Base-by-base conservation (phyloP, 2,113 vertebrate genomes). In the Spizaetus ornatus region DNA sequence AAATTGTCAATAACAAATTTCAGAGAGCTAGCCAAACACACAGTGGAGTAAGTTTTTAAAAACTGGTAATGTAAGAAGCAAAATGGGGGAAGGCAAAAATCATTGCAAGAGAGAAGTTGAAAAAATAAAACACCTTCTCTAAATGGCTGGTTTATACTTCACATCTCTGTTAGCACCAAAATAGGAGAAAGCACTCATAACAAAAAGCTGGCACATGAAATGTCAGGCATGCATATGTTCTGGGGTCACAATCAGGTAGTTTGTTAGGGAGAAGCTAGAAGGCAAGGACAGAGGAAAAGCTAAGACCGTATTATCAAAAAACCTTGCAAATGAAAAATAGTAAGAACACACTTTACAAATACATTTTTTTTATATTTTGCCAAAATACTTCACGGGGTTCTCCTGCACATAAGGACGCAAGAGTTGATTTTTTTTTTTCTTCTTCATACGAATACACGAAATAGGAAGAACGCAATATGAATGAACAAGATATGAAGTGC, bases 81-180 rank as follows among this genome's bases (percentile, higher is more conserved):
- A 82, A 91, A 93, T 8, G 2, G 36, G 42, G 45, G 38, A 88
- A 89, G 36, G 19, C 23, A 83, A 83, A 91, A 89, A n/a, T 31
- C 25, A 77, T 19, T 0, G 0, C 18, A 72, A 43, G 50, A 92
- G 23, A 45, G n/a, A 11, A 22, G 36, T 0, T 48, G 12, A 82
- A 78, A 71, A 74, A 52, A 56, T 2, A 47, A 16, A 69, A 18
- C 16, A 67, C 4, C 16, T 50, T 70, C 27, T 66, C 36, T 47
- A 32, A 61, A 82, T 42, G 52, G 31, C 12, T 77, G 6, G 13
- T 47, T 83, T 80, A 52, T 4, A 69, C 23, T 63, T 79, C 38
- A 55, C 0, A 2, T 34, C 23, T 70, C 32, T 3, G 21, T 40
- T 8, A 82, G 53, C 53, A 83, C 7, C 66, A 74, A 48, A 73